Evolutionary conservation across 2,113 vertebrate species (phyloP).

Genomic region (Cyprinodon variegatus): DNA sequence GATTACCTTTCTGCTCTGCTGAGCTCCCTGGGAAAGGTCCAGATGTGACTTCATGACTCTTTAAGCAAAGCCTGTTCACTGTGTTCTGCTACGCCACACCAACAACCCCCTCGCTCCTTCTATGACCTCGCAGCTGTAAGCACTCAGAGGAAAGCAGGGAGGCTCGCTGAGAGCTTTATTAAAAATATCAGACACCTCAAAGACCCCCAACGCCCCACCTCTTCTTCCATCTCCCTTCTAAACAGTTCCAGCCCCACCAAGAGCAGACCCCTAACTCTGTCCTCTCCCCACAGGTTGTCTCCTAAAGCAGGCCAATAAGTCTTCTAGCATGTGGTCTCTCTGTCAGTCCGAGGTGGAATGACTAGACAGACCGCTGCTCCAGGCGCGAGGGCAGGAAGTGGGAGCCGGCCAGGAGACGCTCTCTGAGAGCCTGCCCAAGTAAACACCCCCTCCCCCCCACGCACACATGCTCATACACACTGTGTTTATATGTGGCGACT

Average conservation of each 20-base stretch:
- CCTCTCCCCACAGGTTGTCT: conserved; percentile 45
- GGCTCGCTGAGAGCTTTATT: conserved; percentile 65
- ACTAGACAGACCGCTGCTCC: conserved; percentile 72
- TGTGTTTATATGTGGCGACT: conserved; percentile 55
- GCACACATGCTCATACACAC: conserved; percentile 66
- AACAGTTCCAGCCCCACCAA: conserved; percentile 60
- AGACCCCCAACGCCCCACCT: conserved; percentile 24
- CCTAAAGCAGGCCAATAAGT: conserved; percentile 74
- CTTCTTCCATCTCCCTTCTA: conserved; percentile 30
- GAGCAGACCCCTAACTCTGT: conserved; percentile 29
- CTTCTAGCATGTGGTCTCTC: conserved; percentile 72
- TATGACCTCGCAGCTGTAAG: conserved; percentile 71
- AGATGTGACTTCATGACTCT: conserved; percentile 79
- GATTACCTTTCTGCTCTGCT: conserved; percentile 69
- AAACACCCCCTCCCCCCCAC: conserved; percentile 67
- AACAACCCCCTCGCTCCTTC: not conserved
- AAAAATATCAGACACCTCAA: conserved; percentile 56
- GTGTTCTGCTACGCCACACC: conserved; percentile 51
- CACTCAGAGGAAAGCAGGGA: conserved; percentile 69
- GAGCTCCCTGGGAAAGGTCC: conserved; percentile 72
- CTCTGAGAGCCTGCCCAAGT: conserved; percentile 70
- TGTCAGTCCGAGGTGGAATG: conserved; percentile 70
- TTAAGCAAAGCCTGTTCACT: conserved; percentile 64
- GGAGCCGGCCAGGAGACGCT: conserved; percentile 65
- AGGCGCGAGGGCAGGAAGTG: conserved; percentile 73